Conservation (phyloP, 2,888 invertebrate genomes). For the Hyalella azteca region DNA sequence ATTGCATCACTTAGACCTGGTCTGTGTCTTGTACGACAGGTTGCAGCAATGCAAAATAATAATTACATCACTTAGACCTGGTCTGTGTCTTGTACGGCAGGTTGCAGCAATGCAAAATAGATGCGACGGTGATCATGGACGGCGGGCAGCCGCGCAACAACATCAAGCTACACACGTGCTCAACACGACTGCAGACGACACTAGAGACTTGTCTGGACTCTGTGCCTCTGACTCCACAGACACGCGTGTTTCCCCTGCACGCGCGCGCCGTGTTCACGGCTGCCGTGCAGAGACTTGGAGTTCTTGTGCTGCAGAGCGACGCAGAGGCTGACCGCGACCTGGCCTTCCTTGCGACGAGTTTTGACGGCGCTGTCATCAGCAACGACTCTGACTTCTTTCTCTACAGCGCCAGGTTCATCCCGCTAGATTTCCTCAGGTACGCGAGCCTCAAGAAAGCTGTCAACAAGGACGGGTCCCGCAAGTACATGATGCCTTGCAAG, state of each 20-base stretch:
- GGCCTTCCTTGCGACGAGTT: constrained; percentile 77
- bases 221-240: background rate
- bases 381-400: constrained; percentile 95
- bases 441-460: constrained; percentile 38
- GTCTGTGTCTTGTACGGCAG: constrained; percentile 28
- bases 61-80: background rate
- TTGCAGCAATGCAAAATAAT: background rate
- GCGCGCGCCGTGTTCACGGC: constrained; percentile 32
- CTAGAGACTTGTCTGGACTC: background rate
- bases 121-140: constrained; percentile 78
- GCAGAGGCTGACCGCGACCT: constrained; percentile 91
- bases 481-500: constrained; percentile 28
- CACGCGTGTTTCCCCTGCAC: constrained; percentile 32
- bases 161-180: constrained; percentile 73
- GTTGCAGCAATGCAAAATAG: constrained; percentile 74
- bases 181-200: constrained; percentile 36
- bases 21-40: background rate
- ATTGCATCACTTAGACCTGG: background rate
- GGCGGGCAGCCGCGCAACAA: constrained; percentile 69
- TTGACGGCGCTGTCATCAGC: constrained; percentile 85
- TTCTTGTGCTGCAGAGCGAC: constrained; percentile 75
- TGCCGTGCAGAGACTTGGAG: constrained; percentile 67
- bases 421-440: constrained; percentile 66
- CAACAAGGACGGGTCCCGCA: background rate
- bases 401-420: constrained; percentile 82